A percentile compares a stretch with the other conserved stretches of the same genome.
Evolutionary conservation across 2,797 vertebrate genomes (phyloP).

Genomic region (Macropus fuliginosus): DNA sequence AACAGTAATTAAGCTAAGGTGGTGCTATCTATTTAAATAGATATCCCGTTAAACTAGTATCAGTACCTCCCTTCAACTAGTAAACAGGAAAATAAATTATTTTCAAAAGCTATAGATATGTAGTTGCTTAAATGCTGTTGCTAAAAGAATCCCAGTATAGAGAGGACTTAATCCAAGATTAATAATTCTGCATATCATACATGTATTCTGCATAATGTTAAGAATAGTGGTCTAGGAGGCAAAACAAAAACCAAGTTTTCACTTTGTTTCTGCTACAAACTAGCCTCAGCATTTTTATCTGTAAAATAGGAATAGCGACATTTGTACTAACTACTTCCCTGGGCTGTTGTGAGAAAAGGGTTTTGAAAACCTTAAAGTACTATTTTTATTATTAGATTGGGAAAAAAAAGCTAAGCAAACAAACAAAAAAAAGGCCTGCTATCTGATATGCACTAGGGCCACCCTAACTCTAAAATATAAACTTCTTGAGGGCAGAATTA

Average conservation of each 20-base stretch:
- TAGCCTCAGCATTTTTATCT: neutral
- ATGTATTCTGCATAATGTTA: neutral
- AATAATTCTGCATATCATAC: too few relatives aligned
- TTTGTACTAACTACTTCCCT: neutral
- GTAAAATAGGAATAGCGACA: neutral
- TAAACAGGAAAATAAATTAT: slow-evolving; percentile 28
- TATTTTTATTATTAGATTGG: neutral
- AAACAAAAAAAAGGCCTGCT: neutral
- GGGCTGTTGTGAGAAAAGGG: neutral
- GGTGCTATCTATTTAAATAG: slow-evolving; percentile 16
- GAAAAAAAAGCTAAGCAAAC: neutral
- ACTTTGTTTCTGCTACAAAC: neutral
- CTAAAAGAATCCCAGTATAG: neutral
- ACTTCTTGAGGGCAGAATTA: neutral
- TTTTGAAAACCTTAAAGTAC: neutral
- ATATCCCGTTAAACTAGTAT: slow-evolving; percentile 20
- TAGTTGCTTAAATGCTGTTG: neutral
- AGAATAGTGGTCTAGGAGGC: neutral
- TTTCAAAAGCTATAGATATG: slow-evolving; percentile 4
- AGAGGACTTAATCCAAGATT: neutral
- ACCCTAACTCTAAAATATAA: neutral
- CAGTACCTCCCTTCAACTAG: slow-evolving; percentile 13
- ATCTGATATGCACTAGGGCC: neutral
- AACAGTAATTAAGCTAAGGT: slow-evolving; percentile 29
- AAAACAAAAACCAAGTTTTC: neutral